Evolutionary conservation across 1,140 invertebrate species (phyloP).

Genomic region (Aphaenogaster ashmeadi): DNA sequence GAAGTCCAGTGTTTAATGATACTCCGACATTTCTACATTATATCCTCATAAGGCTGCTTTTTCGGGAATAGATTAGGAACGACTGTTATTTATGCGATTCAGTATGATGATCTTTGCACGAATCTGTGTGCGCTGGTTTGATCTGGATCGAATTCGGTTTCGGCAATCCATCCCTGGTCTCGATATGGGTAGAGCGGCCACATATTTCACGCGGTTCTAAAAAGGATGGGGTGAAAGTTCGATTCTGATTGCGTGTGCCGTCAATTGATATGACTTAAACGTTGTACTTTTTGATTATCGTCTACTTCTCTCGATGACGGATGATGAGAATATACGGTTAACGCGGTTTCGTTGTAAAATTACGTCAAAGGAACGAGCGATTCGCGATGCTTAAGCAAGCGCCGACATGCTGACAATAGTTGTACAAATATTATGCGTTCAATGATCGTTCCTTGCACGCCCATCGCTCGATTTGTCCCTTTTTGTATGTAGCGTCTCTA

Average conservation of each 20-base stretch:
- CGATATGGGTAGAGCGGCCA: conserved; percentile 68
- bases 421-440: conserved; percentile 24
- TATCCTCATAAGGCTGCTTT: not conserved
- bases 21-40: not conserved
- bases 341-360: conserved; percentile 62
- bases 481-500: conserved; percentile 67
- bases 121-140: not conserved
- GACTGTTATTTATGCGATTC: not conserved
- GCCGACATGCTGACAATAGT: not conserved
- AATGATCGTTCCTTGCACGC: conserved; percentile 40
- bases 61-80: not conserved
- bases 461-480: conserved; percentile 23
- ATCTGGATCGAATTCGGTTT: conserved; percentile 24
- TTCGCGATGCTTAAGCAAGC: conserved; percentile 16
- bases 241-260: conserved; percentile 58
- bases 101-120: not conserved
- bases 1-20: not conserved
- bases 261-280: conserved; percentile 74
- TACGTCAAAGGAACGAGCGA: conserved; percentile 49
- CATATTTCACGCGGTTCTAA: conserved; percentile 58
- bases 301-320: conserved; percentile 48
- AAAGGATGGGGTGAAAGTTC: conserved; percentile 48
- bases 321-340: conserved; percentile 14
- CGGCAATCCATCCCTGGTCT: conserved; percentile 64
- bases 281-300: conserved; percentile 71